Conservation (phyloP, 2,888 invertebrate species). For the Agonopterix heracliana region DNA sequence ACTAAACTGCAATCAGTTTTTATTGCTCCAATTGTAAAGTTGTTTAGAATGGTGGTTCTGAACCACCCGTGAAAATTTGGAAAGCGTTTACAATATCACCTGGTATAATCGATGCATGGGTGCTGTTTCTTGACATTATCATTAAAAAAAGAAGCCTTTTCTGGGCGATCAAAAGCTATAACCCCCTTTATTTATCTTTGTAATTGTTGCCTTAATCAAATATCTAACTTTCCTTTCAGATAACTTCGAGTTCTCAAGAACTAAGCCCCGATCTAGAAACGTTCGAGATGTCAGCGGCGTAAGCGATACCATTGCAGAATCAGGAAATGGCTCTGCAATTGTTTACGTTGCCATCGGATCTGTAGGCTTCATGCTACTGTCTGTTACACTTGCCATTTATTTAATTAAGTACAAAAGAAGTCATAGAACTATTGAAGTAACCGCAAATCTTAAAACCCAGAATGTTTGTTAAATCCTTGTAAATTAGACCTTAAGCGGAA, state of each 20-base stretch:
- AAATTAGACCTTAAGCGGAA: constrained; percentile 10
- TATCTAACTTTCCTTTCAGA: constrained; percentile 37
- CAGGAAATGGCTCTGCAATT: constrained; percentile 27
- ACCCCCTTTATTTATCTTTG: too few species aligned
- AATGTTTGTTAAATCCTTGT: constrained; percentile 19
- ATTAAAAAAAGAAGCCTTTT: too few species aligned
- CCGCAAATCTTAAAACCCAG: constrained; percentile 10
- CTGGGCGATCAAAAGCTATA: too few species aligned
- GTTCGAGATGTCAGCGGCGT: constrained; percentile 43
- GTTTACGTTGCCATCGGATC: constrained; percentile 45
- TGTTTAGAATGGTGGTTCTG: too few species aligned
- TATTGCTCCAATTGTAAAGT: too few species aligned
- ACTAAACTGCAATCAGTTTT: too few species aligned
- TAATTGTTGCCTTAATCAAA: too few species aligned
- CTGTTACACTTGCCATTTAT: constrained; percentile 38
- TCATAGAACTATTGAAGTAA: constrained; percentile 16
- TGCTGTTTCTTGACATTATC: too few species aligned
- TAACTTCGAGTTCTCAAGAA: constrained; percentile 53
- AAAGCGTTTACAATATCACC: too few species aligned
- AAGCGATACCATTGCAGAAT: constrained; percentile 19
- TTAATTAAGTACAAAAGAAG: constrained; percentile 33
- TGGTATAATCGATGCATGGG: too few species aligned
- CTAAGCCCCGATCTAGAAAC: constrained; percentile 50
- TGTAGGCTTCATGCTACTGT: constrained; percentile 35
- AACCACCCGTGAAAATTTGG: too few species aligned